A percentile compares a stretch with the other conserved stretches of the same genome.
These are phyloP conservation scores for Sphaeramia orbicularis DNA, from an alignment of 2,797 vertebrate genomes.

Conservation along the genomic window DNA sequence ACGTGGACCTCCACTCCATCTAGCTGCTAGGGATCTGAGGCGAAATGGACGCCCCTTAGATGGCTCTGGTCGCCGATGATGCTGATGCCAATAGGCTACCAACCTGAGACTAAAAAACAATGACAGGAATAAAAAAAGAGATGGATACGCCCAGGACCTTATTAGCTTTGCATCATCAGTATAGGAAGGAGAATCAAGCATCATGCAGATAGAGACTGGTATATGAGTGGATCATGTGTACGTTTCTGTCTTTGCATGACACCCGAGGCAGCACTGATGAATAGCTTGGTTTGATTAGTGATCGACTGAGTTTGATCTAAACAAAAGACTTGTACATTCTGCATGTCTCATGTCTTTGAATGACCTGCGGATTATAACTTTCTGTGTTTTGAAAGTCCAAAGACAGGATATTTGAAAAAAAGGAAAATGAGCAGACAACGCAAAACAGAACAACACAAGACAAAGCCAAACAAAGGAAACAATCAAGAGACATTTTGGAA, in stretches of 20 bases:
- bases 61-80: constrained; percentile 80
- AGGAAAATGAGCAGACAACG: background rate
- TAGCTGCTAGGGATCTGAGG: constrained; percentile 84
- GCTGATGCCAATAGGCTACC: constrained; percentile 36
- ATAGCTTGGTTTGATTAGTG: constrained; percentile 26
- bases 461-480: constrained; percentile 41
- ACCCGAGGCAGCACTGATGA: constrained; percentile 41
- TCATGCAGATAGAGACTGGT: constrained; percentile 30
- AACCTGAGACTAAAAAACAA: constrained; percentile 41
- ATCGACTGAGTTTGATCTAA: constrained; percentile 46
- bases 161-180: constrained; percentile 46
- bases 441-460: constrained; percentile 33
- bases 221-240: constrained; percentile 29
- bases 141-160: constrained; percentile 58
- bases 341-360: constrained; percentile 75
- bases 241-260: constrained; percentile 29
- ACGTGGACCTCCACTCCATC: constrained; percentile 84
- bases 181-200: constrained; percentile 42
- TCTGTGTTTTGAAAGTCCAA: constrained; percentile 56
- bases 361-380: constrained; percentile 54
- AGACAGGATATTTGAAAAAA: constrained; percentile 35
- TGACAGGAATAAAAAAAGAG: constrained; percentile 26
- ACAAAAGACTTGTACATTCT: constrained; percentile 81
- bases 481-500: constrained; percentile 19
- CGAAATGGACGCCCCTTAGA: constrained; percentile 79